phyloP scores from a whole-genome alignment of 1,140 invertebrate genomes.

The Fopius arisanus region DNA sequence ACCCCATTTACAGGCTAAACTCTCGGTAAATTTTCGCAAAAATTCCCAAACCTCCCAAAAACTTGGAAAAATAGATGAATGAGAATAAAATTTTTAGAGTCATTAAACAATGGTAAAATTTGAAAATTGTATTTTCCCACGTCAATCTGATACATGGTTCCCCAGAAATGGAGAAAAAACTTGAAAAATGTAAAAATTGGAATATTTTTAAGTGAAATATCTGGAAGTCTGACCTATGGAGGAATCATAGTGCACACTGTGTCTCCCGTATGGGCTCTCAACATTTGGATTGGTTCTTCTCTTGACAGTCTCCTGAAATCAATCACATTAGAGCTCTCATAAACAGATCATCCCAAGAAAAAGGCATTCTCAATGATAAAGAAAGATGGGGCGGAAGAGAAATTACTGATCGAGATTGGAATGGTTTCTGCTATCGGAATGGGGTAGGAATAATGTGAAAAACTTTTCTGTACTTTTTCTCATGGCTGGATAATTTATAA shows the following conservation, averaged over 20 bases:
- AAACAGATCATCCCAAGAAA: background rate
- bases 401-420: background rate
- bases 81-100: too few species aligned
- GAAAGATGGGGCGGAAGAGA: background rate
- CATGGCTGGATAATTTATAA: constrained; percentile 19
- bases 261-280: constrained; percentile 39
- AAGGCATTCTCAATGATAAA: background rate
- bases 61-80: background rate
- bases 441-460: background rate
- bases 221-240: constrained; percentile 43
- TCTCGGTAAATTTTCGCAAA: too few species aligned
- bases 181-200: too few species aligned
- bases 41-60: background rate
- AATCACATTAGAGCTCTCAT: background rate
- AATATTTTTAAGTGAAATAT: background rate
- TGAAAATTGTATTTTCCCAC: too few species aligned
- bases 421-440: background rate
- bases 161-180: too few species aligned
- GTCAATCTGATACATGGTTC: too few species aligned
- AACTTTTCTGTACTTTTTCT: constrained; percentile 15
- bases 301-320: constrained; percentile 31
- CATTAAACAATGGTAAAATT: too few species aligned
- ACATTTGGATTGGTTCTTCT: constrained; percentile 35
- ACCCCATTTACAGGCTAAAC: too few species aligned
- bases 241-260: constrained; percentile 51